Base-by-base conservation (phyloP, 2,113 vertebrate species). In the Rattus rattus region DNA sequence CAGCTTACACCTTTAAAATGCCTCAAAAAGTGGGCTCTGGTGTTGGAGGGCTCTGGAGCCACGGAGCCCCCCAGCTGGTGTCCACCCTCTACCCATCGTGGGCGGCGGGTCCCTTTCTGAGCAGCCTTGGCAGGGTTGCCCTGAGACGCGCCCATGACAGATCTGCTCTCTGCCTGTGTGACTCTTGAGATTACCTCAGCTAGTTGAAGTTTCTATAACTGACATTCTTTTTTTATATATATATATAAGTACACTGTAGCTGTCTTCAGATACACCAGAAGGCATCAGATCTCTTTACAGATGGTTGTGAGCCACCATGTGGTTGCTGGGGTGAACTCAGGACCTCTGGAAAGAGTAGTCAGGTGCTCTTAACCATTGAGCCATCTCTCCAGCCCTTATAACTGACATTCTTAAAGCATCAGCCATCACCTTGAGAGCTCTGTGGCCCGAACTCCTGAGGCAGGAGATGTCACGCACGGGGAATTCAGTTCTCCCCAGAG, bases 391-490 rank as follows among this genome's bases (percentile, higher is more conserved):
- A 43, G 43, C 43, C 43, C 43, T 65, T 13, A 3, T 39, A 3
- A 47, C 1, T 67, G 39, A 43, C 14, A 7, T 88, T 30, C 26
- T 43, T 75, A 52, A 30, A 2, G 54, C 54, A 0, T 22, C 0
- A 28, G 36, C 19, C 24, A 22, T 43, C n/a, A 0, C 77, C 92
- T 76, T 49, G 36, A 47, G 43, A 17, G 52, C 6, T 33, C 77
- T 36, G 0, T 22, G 43, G 77, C 1, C 24, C 5, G 0, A 1
- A 2, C n/a, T 84, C 63, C 67, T 47, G 56, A 12, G 28, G 54
- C 10, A 0, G 20, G 47, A 65, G 75, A 30, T 12, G 20, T 8
- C 0, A 0, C 26, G 19, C 65, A 0, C 3, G 3, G 30, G n/a
- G 7, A 47, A 4, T 2, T 33, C 43, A 7, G 14, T 69, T 88